Conservation (phyloP, 1,140 invertebrate genomes). For the Ceratina australensis region DNA sequence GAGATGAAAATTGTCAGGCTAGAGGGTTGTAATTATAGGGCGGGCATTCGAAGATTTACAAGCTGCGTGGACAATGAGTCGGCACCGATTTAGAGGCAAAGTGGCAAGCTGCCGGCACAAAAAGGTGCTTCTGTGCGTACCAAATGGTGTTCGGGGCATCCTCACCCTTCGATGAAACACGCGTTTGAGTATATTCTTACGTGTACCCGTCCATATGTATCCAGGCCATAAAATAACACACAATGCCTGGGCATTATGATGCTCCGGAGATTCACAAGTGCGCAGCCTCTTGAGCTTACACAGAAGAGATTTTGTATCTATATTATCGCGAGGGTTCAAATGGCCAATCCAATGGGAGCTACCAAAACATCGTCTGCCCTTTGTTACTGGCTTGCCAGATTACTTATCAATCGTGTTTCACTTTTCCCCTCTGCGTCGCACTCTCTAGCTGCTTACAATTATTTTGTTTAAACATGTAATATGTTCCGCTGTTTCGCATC, state of each 20-base stretch:
- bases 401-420: neutral
- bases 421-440: neutral
- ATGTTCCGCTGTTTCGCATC: no score
- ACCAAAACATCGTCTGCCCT: constrained; percentile 7
- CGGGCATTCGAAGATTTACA: constrained; percentile 20
- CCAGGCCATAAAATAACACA: constrained; percentile 58
- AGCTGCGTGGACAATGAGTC: constrained; percentile 40
- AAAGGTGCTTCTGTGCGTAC: constrained; percentile 52
- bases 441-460: no score
- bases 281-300: constrained; percentile 63
- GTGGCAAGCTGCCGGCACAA: constrained; percentile 60
- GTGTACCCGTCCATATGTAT: constrained; percentile 56
- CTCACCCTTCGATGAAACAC: constrained; percentile 48
- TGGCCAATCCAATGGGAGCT: constrained; percentile 46
- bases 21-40: neutral
- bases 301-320: constrained; percentile 62
- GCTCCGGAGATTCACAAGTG: constrained; percentile 56
- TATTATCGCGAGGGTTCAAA: constrained; percentile 52
- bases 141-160: constrained; percentile 49
- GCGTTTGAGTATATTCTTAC: constrained; percentile 32
- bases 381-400: neutral
- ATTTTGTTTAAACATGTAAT: neutral
- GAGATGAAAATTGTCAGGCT: neutral
- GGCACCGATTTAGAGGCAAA: constrained; percentile 53
- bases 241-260: constrained; percentile 58